Evolutionary conservation across 2,797 vertebrate species (phyloP), one percentile per base, ranked within the genome.

Genomic region (Channallabes apus): DNA sequence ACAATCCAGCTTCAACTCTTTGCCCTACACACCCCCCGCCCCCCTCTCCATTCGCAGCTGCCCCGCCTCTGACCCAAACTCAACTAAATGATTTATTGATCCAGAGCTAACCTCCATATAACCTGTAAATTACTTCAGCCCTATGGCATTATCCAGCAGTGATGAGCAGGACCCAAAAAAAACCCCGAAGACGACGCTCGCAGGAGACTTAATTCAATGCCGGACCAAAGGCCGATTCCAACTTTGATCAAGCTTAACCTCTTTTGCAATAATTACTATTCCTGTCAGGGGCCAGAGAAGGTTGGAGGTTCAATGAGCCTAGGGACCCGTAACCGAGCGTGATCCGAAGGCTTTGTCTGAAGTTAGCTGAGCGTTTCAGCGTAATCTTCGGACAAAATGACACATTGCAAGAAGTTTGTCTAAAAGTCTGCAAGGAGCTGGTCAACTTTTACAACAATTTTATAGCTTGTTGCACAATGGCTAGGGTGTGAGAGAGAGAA

Each of bases 71-170:
- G 83, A 86, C 87, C 92, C 88, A 91, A 93, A 91, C 90, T 90
- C 88, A 88, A 84, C 83, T 91, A 94, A 92, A 95, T 95, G 93
- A 94, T 95, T 93, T 95, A 95, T 95, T 94, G 95, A 95, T 94
- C 91, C 84, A 88, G 90, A 88, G 89, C 93, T 84, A 91, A 91
- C 90, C 90, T 93, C 91, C 92, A 92, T 92, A 94, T 93, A 94
- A 94, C 93, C 93, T 89, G 91, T 92, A 91, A 91, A 94, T 94
- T 92, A 92, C 94, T 93, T 95, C 93, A 93, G 94, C 93, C 91
- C 91, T 89, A 91, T 93, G 91, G 93, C 93, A 93, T 94, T 94
- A 94, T 92, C 91, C 88, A 87, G 86, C 87, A 69, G 83, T 93
- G 92, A 95, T 93, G 91, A 94, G 92, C 82, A 64, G 51, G 87